Percentiles rank a stretch among this genome's conserved stretches.
Conservation (phyloP, 2,888 invertebrate genomes). For the Proisotoma minuta region DNA sequence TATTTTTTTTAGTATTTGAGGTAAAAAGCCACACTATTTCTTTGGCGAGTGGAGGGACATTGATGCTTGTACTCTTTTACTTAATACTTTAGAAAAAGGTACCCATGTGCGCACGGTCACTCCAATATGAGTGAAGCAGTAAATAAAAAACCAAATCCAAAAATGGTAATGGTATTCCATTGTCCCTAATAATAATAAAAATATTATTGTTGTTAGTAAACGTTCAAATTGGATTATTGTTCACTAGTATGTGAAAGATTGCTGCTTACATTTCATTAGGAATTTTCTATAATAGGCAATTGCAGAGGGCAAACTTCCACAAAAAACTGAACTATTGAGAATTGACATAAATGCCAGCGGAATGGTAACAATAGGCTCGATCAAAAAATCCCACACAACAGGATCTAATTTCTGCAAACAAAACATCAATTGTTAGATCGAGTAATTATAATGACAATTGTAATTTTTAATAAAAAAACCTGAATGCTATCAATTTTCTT, state of each 20-base stretch:
- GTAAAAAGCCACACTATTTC: no score
- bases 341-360: conserved; percentile 47
- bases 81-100: conserved; percentile 4
- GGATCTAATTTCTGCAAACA: conserved; percentile 23
- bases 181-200: no score
- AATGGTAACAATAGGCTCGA: conserved; percentile 42
- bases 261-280: background rate
- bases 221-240: background rate
- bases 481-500: conserved; percentile 28
- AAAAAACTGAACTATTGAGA: conserved; percentile 45
- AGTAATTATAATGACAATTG: conserved; percentile 3
- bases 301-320: conserved; percentile 39
- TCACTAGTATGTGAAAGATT: background rate
- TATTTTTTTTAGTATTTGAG: no score
- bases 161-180: background rate
- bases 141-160: conserved; percentile 32
- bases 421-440: background rate
- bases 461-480: conserved; percentile 1
- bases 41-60: no score
- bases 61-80: no score
- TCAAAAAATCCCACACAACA: conserved; percentile 41
- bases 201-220: no score
- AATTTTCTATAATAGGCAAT: conserved; percentile 9
- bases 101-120: conserved; percentile 41
- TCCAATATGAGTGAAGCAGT: conserved; percentile 40